These are phyloP conservation scores for Rugalucina vietnamica DNA, from an alignment of 2,888 invertebrate genomes.

Conservation along the genomic window DNA sequence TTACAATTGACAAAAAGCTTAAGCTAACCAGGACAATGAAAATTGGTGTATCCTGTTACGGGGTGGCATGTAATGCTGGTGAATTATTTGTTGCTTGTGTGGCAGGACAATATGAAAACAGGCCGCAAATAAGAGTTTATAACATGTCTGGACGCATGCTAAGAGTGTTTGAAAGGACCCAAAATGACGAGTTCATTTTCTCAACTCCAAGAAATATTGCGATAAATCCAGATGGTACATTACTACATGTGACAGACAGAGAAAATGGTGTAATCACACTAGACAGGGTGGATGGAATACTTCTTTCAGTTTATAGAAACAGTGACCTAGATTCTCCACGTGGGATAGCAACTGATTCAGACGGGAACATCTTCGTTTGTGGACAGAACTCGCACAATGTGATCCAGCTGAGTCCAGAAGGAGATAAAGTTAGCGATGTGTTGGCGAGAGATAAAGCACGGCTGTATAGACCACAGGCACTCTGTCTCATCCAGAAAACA, in stretches of 20 bases:
- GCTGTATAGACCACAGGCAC: conserved; percentile 48
- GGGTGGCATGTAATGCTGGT: conserved; percentile 44
- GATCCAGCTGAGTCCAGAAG: conserved; percentile 46
- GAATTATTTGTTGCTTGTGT: conserved; percentile 51
- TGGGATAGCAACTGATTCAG: conserved; percentile 47
- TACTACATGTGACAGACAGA: conserved; percentile 58
- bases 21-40: conserved; percentile 32
- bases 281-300: conserved; percentile 24
- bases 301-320: conserved; percentile 36
- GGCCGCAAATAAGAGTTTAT: conserved; percentile 56
- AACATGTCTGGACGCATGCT: conserved; percentile 57
- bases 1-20: conserved; percentile 51
- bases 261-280: conserved; percentile 55
- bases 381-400: conserved; percentile 59
- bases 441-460: conserved; percentile 38
- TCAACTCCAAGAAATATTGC: conserved; percentile 53
- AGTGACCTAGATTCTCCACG: conserved; percentile 44
- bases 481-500: conserved; percentile 36
- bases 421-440: conserved; percentile 41
- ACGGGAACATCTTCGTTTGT: conserved; percentile 52
- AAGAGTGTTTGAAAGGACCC: conserved; percentile 42
- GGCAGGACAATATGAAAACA: conserved; percentile 54
- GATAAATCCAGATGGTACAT: conserved; percentile 50
- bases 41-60: conserved; percentile 54
- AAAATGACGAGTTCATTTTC: conserved; percentile 45